Percentiles rank a stretch among this genome's conserved stretches.
Conservation (phyloP, 35 echinoderm and acorn worm species). For the Apostichopus japonicus region DNA sequence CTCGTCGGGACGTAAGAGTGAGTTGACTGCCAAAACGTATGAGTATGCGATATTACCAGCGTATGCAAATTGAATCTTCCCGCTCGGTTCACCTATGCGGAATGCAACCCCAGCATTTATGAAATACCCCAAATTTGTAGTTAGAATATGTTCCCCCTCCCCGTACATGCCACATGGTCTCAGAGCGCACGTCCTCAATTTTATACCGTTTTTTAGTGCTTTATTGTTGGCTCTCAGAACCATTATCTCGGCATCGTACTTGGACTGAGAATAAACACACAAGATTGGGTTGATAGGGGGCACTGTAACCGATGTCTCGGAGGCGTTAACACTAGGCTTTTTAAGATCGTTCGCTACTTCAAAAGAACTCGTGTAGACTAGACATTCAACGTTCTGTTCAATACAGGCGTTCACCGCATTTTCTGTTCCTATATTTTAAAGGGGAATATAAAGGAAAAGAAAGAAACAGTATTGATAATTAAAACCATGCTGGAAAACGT, state of each 20-base stretch:
- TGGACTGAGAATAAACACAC: conserved; percentile 42
- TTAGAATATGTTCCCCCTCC: conserved; percentile 58
- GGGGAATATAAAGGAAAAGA: too few relatives aligned
- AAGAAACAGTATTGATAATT: too few relatives aligned
- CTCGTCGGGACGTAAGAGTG: not conserved
- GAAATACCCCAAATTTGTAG: not conserved
- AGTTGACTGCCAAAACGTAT: conserved; percentile 40
- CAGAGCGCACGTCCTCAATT: conserved; percentile 63
- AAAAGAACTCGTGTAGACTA: conserved; percentile 75
- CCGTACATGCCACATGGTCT: conserved; percentile 60
- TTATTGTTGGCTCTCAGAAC: conserved; percentile 63
- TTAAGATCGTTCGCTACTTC: conserved; percentile 58
- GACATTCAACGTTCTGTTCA: conserved; percentile 52
- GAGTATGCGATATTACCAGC: conserved; percentile 57
- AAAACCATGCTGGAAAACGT: too few relatives aligned
- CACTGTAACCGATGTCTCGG: conserved; percentile 39
- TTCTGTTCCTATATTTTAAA: not conserved
- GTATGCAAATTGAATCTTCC: conserved; percentile 48
- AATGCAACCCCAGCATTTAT: conserved; percentile 9
- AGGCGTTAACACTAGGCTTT: conserved; percentile 26
- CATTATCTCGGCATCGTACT: conserved; percentile 72
- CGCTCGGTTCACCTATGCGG: conserved; percentile 3
- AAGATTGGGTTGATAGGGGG: conserved; percentile 43
- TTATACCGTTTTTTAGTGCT: conserved; percentile 60
- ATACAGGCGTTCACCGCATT: conserved; percentile 63